Conservation (phyloP, 2,888 invertebrate species). For the Dorcus hopei region DNA sequence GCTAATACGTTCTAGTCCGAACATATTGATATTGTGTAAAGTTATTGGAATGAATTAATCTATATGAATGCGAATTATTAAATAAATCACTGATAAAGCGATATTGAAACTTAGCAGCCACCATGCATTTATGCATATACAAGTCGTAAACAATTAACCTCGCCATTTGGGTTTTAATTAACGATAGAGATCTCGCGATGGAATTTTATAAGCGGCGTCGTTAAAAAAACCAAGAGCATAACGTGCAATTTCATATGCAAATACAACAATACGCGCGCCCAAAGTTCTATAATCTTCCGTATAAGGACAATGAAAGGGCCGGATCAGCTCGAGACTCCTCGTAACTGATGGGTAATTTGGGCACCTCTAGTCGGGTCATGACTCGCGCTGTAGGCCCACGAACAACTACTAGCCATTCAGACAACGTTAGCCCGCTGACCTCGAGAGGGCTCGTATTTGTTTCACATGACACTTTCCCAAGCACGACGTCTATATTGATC, state of each 20-base stretch:
- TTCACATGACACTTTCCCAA: slow-evolving; percentile 42
- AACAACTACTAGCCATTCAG: slow-evolving; percentile 31
- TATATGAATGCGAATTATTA: too few species aligned
- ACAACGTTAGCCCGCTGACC: slow-evolving; percentile 34
- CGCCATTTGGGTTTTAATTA: background rate
- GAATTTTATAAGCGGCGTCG: background rate
- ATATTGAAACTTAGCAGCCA: too few species aligned
- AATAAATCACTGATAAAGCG: too few species aligned
- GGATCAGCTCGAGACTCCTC: background rate
- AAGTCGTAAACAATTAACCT: too few species aligned
- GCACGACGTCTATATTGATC: slow-evolving; percentile 37
- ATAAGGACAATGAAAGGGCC: background rate
- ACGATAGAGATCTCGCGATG: background rate
- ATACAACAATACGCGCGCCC: background rate
- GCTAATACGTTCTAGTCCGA: too few species aligned
- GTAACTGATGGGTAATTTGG: slow-evolving; percentile 1
- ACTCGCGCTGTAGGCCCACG: slow-evolving; percentile 11
- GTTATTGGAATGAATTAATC: too few species aligned
- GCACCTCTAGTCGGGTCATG: background rate
- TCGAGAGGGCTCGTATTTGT: slow-evolving; percentile 35
- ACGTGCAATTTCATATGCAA: slow-evolving; percentile 1
- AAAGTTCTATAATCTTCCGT: background rate
- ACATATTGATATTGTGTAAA: too few species aligned
- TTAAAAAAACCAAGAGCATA: background rate
- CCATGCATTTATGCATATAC: too few species aligned